A percentile compares a stretch with the other conserved stretches of the same genome.
phyloP scores from a whole-genome alignment of 2,888 invertebrate species.

The Drosophila recens region DNA sequence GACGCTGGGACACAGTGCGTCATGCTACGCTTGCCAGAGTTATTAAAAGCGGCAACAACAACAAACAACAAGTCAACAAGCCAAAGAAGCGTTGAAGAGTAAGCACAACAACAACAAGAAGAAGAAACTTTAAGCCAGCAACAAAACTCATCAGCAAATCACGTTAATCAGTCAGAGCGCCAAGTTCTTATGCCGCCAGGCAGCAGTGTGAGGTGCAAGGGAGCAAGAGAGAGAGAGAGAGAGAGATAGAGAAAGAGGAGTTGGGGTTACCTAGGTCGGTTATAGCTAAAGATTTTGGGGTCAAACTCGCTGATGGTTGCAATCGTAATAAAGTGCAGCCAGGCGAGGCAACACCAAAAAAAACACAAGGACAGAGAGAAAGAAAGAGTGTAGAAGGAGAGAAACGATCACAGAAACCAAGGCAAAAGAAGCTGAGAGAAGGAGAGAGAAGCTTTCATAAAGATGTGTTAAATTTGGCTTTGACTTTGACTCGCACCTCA shows the following conservation, averaged over 20 bases:
- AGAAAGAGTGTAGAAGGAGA: background rate
- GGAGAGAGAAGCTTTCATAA: background rate
- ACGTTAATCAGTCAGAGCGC: constrained; percentile 64
- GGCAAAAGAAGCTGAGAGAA: too few relatives aligned
- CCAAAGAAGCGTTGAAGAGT: constrained; percentile 67
- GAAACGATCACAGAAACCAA: constrained; percentile 26
- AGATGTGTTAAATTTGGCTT: constrained; percentile 29
- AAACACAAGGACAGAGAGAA: constrained; percentile 8
- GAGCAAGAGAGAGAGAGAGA: background rate
- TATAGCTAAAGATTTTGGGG: constrained; percentile 53
- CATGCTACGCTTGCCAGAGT: constrained; percentile 65
- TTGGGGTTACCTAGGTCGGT: constrained; percentile 17
- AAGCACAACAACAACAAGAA: constrained; percentile 48
- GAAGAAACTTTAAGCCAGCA: constrained; percentile 49
- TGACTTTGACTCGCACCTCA: constrained; percentile 33
- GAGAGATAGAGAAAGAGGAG: background rate
- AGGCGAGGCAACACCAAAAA: constrained; percentile 35
- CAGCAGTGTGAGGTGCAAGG: background rate
- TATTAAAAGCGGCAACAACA: constrained; percentile 58
- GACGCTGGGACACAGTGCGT: constrained; percentile 52
- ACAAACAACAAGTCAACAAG: constrained; percentile 62
- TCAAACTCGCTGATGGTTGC: constrained; percentile 46
- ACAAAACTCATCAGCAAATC: constrained; percentile 69
- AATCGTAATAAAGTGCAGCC: constrained; percentile 59
- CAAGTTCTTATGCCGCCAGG: constrained; percentile 38